Evolutionary conservation across 2,797 vertebrate species (phyloP).

Genomic region (Falco biarmicus): DNA sequence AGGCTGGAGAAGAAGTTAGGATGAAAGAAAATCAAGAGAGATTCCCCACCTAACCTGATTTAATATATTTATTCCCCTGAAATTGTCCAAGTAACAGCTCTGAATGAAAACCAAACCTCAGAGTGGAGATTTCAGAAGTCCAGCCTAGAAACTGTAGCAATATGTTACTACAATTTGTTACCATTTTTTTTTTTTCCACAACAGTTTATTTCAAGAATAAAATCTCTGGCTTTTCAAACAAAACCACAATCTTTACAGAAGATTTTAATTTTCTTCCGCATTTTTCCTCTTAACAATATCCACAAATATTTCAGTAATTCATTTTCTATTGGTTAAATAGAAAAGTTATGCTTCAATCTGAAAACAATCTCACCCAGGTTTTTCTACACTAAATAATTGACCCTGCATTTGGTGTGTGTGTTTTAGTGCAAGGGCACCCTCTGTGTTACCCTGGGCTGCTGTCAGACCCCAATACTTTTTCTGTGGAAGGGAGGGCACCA

Average conservation of each 20-base stretch:
- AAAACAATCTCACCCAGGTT: neutral
- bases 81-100: neutral
- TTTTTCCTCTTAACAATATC: conserved; percentile 40
- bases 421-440: neutral
- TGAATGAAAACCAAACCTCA: neutral
- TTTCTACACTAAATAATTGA: neutral
- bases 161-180: neutral
- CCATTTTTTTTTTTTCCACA: neutral
- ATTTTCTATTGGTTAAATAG: conserved; percentile 12
- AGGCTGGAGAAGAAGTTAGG: neutral
- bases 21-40: neutral
- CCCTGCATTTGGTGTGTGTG: neutral
- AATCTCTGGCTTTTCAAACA: conserved; percentile 9
- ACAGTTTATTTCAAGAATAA: conserved; percentile 21
- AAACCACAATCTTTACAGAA: conserved; percentile 39
- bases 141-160: neutral
- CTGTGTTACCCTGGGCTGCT: neutral
- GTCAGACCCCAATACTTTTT: neutral
- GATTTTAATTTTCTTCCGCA: conserved; percentile 39
- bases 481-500: neutral
- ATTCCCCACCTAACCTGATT: neutral
- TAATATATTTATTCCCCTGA: neutral
- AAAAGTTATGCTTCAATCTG: neutral
- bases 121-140: neutral
- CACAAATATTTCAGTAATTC: conserved; percentile 45